Evolutionary conservation across 2,888 invertebrate species (phyloP), one percentile per base, ranked within the genome.

Genomic region (Chrysolina oricalcia): DNA sequence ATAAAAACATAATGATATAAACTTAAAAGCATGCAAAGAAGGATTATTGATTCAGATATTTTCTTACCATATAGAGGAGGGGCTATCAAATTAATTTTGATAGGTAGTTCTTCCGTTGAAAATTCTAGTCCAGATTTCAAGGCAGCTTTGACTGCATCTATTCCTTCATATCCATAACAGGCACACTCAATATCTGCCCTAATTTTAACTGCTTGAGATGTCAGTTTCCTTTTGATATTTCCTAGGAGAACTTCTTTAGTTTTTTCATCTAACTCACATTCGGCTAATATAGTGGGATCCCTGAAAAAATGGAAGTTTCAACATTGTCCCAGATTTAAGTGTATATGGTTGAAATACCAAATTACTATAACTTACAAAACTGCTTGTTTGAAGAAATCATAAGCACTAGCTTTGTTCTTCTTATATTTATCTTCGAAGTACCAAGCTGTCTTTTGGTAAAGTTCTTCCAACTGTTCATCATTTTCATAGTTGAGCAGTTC

Each of bases 1-100:
- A n/a, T n/a, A n/a, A n/a, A n/a, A n/a, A n/a, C n/a, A n/a, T n/a
- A n/a, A n/a, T n/a, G n/a, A n/a, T n/a, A n/a, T n/a, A n/a, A n/a
- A n/a, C n/a, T n/a, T n/a, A n/a, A n/a, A n/a, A n/a, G n/a, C n/a
- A n/a, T n/a, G n/a, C n/a, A n/a, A n/a, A n/a, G n/a, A n/a, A n/a
- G n/a, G 35, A 15, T 15, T 4, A 46, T 15, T 46, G 6, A 46
- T 46, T 46, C 15, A 46, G 46, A 46, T n/a, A 43, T 62, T 35
- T 43, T 27, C 71, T 79, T 82, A 85, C 85, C 85, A 90, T 98
- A 99, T 82, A 98, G 91, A 70, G 99, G 99, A 43, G 99, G 99
- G 6, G 99, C 99, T 87, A 99, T 99, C 81, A 99, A 91, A 90
- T 99, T 99, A 83, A 99, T 99, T 92, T 98, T 98, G 83, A 99